A percentile compares a stretch with the other conserved stretches of the same genome.
These are phyloP conservation scores for Cassiopea xamachana DNA, from an alignment of 30 jellyfish, hydroid and myxozoan species.

Conservation along the genomic window DNA sequence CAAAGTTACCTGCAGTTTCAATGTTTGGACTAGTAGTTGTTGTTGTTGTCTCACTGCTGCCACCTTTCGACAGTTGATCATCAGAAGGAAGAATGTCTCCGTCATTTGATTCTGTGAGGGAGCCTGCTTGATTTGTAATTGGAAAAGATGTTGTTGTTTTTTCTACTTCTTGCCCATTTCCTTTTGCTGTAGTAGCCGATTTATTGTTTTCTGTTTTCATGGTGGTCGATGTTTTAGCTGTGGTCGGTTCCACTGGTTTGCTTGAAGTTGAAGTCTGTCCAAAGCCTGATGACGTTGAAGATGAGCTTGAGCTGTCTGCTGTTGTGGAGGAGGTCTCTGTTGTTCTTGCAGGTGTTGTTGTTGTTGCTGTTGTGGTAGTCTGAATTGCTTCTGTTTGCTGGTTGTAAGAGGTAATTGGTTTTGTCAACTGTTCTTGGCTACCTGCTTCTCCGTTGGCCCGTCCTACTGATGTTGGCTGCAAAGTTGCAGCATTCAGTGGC, in stretches of 20 bases:
- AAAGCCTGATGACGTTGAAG: not conserved
- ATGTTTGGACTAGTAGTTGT: not conserved
- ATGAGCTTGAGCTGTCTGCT: not conserved
- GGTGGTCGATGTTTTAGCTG: not conserved
- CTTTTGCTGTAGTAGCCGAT: slow-evolving; percentile 2
- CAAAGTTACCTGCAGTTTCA: slow-evolving; percentile 3
- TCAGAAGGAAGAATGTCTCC: slow-evolving; percentile 1
- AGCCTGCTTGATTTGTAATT: not conserved
- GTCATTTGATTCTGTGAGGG: slow-evolving; percentile 20
- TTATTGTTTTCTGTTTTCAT: not conserved
- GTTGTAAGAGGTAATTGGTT: not conserved
- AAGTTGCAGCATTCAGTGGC: slow-evolving; percentile 8
- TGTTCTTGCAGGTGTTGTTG: not conserved
- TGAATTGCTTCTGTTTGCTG: slow-evolving; percentile 1
- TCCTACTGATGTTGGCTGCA: slow-evolving; percentile 4
- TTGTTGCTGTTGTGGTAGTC: not conserved
- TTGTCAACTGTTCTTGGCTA: slow-evolving; percentile 20
- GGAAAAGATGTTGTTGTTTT: slow-evolving; percentile 13
- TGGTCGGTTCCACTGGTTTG: not conserved
- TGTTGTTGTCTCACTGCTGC: not conserved
- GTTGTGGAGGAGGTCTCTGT: slow-evolving; percentile 1
- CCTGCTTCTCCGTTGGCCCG: not conserved
- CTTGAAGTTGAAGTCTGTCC: not conserved
- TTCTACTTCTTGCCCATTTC: not conserved
- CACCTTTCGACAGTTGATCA: not conserved